Evolutionary conservation across 35 echinoderm and acorn worm genomes (phyloP).

Genomic region (Apostichopus californicus): DNA sequence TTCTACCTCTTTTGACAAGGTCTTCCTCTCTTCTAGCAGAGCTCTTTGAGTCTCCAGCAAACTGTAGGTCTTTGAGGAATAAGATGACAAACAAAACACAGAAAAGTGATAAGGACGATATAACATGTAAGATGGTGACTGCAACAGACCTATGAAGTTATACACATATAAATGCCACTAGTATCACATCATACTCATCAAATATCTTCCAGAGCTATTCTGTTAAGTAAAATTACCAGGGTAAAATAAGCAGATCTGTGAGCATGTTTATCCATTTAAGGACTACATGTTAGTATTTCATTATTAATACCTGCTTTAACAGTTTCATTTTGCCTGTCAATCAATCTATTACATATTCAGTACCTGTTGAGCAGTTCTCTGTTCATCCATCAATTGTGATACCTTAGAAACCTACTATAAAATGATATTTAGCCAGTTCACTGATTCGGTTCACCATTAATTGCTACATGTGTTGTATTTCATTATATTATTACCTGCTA

Average conservation of each 20-base stretch:
- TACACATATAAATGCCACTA: too few species aligned
- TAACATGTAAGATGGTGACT: too few species aligned
- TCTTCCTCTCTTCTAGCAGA: slow-evolving; percentile 80
- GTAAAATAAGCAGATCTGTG: not conserved
- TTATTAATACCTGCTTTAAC: not conserved
- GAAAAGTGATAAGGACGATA: too few species aligned
- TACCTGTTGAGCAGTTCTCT: not conserved
- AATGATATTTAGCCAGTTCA: not conserved
- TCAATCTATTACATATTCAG: not conserved
- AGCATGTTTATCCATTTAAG: not conserved
- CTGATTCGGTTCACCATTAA: too few species aligned
- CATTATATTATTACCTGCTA: not conserved
- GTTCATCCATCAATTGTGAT: not conserved
- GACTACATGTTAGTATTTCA: not conserved
- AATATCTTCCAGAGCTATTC: too few species aligned
- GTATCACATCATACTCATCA: too few species aligned
- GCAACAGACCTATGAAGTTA: too few species aligned
- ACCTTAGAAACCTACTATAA: too few species aligned
- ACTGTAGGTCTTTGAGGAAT: slow-evolving; percentile 63
- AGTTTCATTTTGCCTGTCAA: not conserved
- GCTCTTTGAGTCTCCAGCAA: slow-evolving; percentile 77
- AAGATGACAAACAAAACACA: not conserved
- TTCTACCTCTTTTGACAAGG: slow-evolving; percentile 77
- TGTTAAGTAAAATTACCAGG: too few species aligned
- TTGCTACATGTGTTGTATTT: too few species aligned